These are phyloP conservation scores for Montipora capitata DNA, from an alignment of 92 coral and sea anemone species.

Conservation along the genomic window DNA sequence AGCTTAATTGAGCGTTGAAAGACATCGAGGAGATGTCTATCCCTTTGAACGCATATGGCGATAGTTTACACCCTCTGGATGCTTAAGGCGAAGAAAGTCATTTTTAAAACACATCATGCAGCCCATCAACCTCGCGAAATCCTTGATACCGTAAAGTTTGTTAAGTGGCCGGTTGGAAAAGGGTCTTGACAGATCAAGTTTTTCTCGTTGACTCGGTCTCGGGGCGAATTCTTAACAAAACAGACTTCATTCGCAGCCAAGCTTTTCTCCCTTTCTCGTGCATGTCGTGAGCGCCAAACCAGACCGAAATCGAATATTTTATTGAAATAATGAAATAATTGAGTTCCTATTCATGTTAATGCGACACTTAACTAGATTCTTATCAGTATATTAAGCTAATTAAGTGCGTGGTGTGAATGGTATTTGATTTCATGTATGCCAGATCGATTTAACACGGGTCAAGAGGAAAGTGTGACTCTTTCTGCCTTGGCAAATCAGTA, in stretches of 20 bases:
- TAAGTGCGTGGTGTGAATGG: constrained; percentile 66
- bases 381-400: constrained; percentile 87
- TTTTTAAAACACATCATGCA: constrained; percentile 39
- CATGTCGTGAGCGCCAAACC: constrained; percentile 62
- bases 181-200: not conserved
- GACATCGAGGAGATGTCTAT: constrained; percentile 54
- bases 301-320: constrained; percentile 48
- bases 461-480: constrained; percentile 68
- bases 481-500: constrained; percentile 25
- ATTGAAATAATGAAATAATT: constrained; percentile 56
- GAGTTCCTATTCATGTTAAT: constrained; percentile 80
- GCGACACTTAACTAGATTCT: constrained; percentile 88
- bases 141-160: not conserved
- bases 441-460: constrained; percentile 60
- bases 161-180: not conserved
- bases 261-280: constrained; percentile 9
- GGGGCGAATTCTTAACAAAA: not conserved
- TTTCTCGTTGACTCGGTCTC: no score
- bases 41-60: constrained; percentile 48
- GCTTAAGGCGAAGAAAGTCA: constrained; percentile 51
- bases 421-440: constrained; percentile 74
- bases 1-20: constrained; percentile 66
- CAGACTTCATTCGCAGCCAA: not conserved
- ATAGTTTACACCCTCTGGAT: constrained; percentile 48
- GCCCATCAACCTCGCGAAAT: not conserved